Evolutionary conservation across 2,797 vertebrate species (phyloP), one percentile per base, ranked within the genome.

Genomic region (Artibeus jamaicensis): DNA sequence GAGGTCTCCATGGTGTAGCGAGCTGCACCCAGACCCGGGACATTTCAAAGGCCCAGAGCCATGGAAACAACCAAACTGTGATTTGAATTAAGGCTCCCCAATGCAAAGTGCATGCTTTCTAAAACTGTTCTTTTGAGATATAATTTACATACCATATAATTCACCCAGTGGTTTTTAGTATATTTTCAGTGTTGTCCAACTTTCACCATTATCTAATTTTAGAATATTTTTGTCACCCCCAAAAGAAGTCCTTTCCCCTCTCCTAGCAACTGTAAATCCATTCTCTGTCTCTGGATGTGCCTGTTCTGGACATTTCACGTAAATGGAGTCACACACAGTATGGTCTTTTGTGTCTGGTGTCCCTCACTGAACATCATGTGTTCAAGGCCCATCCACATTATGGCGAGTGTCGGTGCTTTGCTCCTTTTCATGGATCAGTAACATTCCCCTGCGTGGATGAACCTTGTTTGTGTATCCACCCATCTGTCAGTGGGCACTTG

Each of bases 261-360:
- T 29, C 44, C 50, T 1, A 8, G 34, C 37, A 53, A 1, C 42
- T 1, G 3, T 1, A 2, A 2, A 10, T 14, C 68, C 6, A 32
- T 34, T 12, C 14, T 9, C 50, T 12, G 5, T 81, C 24, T 57
- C 62, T 9, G 71, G 55, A 11, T 1, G 0, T 5, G 7, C 2
- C 46, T 67, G 5, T 29, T n/a, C 22, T 55, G 37, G 21, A 42
- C 7, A 0, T 37, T 19, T 67, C n/a, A 10, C 24, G 0, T 39
- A 2, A 8, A 2, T 57, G n/a, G n/a, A 5, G 0, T 59, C 34
- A 5, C 65, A 48, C 22, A 0, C 15, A 0, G 0, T 34, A 12
- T 15, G 53, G 22, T 32, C 53, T 57, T 73, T 19, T 21, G 59
- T 71, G 62, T 73, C 37, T 65, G 68, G 76, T 22, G 10, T 42